A percentile compares a stretch with the other conserved stretches of the same genome.
These are phyloP conservation scores for Clarias magur DNA, from an alignment of 2,113 vertebrate species.

Conservation along the genomic window DNA sequence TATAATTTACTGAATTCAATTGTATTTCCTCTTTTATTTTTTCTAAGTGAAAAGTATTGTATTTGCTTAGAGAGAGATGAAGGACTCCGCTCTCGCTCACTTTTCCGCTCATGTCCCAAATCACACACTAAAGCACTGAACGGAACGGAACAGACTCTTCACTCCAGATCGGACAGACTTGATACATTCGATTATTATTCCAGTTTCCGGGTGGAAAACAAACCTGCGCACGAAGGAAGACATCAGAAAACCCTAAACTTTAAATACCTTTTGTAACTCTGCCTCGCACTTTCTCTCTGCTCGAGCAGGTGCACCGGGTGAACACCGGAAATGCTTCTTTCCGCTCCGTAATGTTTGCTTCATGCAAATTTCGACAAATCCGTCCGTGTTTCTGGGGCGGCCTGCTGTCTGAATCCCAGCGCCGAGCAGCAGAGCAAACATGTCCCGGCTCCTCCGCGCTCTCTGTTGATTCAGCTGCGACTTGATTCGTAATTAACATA, in stretches of 20 bases:
- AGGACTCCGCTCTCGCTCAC: too few species aligned
- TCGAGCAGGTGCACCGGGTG: conserved; percentile 60
- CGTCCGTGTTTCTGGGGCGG: conserved; percentile 64
- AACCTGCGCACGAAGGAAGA: neutral
- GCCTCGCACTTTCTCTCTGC: neutral
- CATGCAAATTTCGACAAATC: conserved; percentile 71
- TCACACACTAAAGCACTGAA: neutral
- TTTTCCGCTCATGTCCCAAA: neutral
- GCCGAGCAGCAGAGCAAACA: conserved; percentile 64
- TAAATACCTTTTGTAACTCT: neutral
- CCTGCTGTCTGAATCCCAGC: conserved; percentile 27
- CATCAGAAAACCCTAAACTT: neutral
- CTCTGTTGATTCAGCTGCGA: conserved; percentile 76
- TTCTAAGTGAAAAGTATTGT: too few species aligned
- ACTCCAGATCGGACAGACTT: neutral
- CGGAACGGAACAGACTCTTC: neutral
- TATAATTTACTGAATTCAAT: too few species aligned
- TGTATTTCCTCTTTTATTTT: too few species aligned
- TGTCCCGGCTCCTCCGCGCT: conserved; percentile 56
- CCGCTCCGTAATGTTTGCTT: conserved; percentile 68
- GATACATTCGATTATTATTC: neutral
- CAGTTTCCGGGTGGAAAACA: neutral
- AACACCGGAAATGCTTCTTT: conserved; percentile 59
- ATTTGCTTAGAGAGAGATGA: neutral
- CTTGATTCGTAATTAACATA: conserved; percentile 61